A percentile compares a stretch with the other conserved stretches of the same genome.
phyloP scores from a whole-genome alignment of 2,113 vertebrate genomes.

The Phaethornis superciliosus region DNA sequence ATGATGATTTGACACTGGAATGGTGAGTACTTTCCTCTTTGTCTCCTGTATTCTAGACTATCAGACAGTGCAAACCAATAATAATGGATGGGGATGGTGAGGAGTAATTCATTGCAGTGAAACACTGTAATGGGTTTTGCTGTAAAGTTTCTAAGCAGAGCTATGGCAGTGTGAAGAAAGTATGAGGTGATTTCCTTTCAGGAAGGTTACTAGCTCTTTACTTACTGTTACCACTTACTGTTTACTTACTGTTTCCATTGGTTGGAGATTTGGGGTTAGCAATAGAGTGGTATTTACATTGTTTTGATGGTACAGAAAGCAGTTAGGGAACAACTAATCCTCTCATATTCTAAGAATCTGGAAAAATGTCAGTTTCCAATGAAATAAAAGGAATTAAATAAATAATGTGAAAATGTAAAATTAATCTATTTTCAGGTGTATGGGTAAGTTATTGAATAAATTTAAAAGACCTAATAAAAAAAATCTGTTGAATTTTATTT shows the following conservation, averaged over 20 bases:
- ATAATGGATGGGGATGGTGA: not conserved
- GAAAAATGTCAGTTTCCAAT: not conserved
- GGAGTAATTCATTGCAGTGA: not conserved
- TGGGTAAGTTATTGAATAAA: not conserved
- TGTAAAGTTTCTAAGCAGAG: not conserved
- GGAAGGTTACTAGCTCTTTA: not conserved
- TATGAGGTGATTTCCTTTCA: constrained; percentile 13
- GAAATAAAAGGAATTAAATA: not conserved
- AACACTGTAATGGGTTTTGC: not conserved
- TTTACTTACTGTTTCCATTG: not conserved
- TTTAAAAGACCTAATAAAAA: not conserved
- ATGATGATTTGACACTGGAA: not conserved
- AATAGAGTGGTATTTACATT: not conserved
- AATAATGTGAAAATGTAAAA: not conserved
- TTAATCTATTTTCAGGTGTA: not conserved
- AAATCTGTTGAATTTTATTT: not conserved
- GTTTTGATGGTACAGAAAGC: not conserved
- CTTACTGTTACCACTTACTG: too few relatives aligned
- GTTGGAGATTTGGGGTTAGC: not conserved
- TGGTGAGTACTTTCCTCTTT: not conserved
- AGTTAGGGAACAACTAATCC: not conserved
- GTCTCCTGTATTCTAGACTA: not conserved
- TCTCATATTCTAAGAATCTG: not conserved
- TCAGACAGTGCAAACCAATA: not conserved
- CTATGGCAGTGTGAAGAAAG: not conserved